Evolutionary conservation across 2,797 vertebrate species (phyloP), one percentile per base, ranked within the genome.

Genomic region (Sparus aurata): DNA sequence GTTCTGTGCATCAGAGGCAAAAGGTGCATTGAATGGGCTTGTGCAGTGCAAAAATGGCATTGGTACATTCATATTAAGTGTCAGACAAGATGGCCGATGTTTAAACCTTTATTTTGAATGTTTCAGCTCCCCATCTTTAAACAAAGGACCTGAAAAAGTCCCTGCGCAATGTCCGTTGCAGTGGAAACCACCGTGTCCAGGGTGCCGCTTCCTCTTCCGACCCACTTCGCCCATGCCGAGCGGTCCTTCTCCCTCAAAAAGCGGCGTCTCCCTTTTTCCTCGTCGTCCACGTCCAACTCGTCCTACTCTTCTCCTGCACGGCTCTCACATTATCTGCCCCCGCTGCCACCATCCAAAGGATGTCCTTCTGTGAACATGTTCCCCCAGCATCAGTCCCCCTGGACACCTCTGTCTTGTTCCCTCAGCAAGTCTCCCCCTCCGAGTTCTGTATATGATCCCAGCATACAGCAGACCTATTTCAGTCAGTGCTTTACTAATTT

Each of bases 221-320:
- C 93, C 49, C 96, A 97, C 88, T 97, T 98, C 72, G 92, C 87
- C 60, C 93, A 96, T 0, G 97, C 97, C 10, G 95, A 97, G 83
- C 95, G 95, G 84, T 95, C 96, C 49, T 97, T 98, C 88, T 97
- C 97, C 30, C 91, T 96, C 11, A 97, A 97, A 89, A 97, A 94
- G 86, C 93, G 96, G 0, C 86, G 89, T 3, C 80, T 87, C 10
- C 94, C 91, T 1, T 87, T 92, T 63, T 95, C 93, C 65, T 91
- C 92, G 0, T 87, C 79, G 0, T 92, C 91, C 0, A 49, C 77
- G 0, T 94, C 94, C 59, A 82, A 82, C 9, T 92, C 89, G 0
- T 87, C 92, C 4, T 76, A 52, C 66, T 93, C 92, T 1, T 91
- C 95, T 4, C 77, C 91, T 0, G 52, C 77, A 11, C 20, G 11